Evolutionary conservation across 2,113 vertebrate species (phyloP).

Genomic region (Heloderma charlesbogerti): DNA sequence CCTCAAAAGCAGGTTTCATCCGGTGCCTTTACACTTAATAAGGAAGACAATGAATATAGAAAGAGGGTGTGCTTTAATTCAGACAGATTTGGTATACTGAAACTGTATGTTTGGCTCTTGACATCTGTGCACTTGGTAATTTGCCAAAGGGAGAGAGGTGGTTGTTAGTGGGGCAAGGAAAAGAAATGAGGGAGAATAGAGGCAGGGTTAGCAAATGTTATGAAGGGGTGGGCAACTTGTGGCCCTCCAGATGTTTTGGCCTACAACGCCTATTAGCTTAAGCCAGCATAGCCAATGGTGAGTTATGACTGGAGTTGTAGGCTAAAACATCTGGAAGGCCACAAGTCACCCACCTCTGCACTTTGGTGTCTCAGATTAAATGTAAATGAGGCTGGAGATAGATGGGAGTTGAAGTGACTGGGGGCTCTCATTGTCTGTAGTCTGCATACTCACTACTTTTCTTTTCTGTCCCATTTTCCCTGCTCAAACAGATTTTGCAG

Average conservation of each 20-base stretch:
- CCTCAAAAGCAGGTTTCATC: background rate
- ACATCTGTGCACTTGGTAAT: background rate
- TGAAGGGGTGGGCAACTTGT: no score
- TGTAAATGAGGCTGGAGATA: background rate
- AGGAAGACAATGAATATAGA: background rate
- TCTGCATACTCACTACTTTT: background rate
- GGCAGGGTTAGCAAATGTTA: background rate
- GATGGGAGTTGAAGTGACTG: background rate
- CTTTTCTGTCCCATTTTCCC: background rate
- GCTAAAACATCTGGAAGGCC: no score
- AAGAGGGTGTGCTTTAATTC: background rate
- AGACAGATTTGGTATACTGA: background rate
- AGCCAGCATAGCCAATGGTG: no score
- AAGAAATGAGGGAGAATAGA: background rate
- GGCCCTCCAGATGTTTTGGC: no score
- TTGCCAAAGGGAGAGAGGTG: background rate
- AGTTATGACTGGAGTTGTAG: no score
- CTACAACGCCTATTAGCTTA: no score
- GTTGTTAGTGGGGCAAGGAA: background rate
- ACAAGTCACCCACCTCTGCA: no score
- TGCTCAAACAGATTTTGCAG: background rate
- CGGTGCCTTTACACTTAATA: background rate
- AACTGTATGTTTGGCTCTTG: background rate
- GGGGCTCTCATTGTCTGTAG: background rate
- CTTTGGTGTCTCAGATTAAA: background rate